Conservation (phyloP, 2,797 vertebrate species). For the Oreochromis grahami region DNA sequence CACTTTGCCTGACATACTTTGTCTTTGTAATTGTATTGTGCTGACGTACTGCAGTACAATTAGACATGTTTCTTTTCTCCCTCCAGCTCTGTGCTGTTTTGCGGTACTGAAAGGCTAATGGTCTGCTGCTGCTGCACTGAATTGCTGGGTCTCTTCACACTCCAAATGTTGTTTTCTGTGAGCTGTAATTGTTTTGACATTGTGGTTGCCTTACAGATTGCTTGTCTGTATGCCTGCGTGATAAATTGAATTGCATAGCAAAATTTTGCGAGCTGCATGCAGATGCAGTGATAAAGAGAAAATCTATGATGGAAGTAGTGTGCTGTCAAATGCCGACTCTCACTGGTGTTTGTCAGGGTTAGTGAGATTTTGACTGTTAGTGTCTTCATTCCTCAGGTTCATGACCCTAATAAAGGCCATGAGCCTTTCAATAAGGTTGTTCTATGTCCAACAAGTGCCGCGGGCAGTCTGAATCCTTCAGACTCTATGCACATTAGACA, state of each 20-base stretch:
- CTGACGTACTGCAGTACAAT: not conserved
- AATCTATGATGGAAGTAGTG: not conserved
- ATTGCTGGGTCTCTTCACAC: not conserved
- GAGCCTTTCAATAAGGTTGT: not conserved
- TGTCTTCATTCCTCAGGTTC: not conserved
- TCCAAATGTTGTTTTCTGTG: not conserved
- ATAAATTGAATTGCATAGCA: constrained; percentile 12
- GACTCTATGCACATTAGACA: not conserved
- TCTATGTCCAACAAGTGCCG: not conserved
- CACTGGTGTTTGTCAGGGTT: not conserved
- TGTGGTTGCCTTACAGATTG: constrained; percentile 22
- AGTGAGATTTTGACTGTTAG: not conserved
- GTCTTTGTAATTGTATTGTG: not conserved
- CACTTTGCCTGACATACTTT: not conserved
- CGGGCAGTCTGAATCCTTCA: not conserved
- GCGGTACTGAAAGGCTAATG: constrained; percentile 4
- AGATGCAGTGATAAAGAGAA: constrained; percentile 6
- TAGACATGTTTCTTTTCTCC: not conserved
- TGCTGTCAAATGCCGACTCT: not conserved
- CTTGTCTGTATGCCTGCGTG: not conserved
- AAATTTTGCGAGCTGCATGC: not conserved
- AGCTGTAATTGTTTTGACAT: constrained; percentile 40
- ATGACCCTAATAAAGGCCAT: not conserved
- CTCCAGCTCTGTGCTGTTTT: not conserved
- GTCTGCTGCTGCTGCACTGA: not conserved